Percentiles rank a stretch among this genome's conserved stretches.
phyloP scores from a whole-genome alignment of 2,797 vertebrate genomes.

The Coluber constrictor region DNA sequence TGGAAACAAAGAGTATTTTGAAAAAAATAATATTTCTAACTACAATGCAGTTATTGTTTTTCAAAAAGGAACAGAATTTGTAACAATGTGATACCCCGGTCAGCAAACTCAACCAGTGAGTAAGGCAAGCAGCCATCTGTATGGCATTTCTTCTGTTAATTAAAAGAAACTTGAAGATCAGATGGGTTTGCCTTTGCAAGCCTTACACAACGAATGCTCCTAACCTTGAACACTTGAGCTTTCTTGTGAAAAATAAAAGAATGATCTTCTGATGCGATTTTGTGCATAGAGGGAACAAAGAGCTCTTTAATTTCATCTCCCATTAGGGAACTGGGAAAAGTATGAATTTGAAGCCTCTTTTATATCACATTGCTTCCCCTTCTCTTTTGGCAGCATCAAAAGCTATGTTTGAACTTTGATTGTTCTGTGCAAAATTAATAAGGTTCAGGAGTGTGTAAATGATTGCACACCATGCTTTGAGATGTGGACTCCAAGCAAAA shows the following conservation, averaged over 20 bases:
- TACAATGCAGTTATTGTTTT: slow-evolving; percentile 6
- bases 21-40: slow-evolving; percentile 27
- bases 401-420: neutral
- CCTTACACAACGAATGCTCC: slow-evolving; percentile 26
- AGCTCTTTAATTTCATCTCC: slow-evolving; percentile 40
- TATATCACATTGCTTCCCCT: slow-evolving; percentile 14
- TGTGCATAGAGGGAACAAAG: slow-evolving; percentile 48
- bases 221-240: slow-evolving; percentile 48
- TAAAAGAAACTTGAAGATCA: slow-evolving; percentile 52
- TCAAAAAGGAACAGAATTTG: slow-evolving; percentile 39
- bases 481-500: neutral
- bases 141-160: slow-evolving; percentile 54
- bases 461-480: neutral
- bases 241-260: slow-evolving; percentile 52
- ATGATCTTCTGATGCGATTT: slow-evolving; percentile 46
- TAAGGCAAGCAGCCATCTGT: slow-evolving; percentile 39
- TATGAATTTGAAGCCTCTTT: slow-evolving; percentile 24
- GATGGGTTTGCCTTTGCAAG: slow-evolving; percentile 39
- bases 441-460: neutral
- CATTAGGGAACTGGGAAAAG: slow-evolving; percentile 31
- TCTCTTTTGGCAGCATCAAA: slow-evolving; percentile 25
- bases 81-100: slow-evolving; percentile 29
- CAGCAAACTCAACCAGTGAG: slow-evolving; percentile 45
- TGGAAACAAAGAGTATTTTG: neutral
- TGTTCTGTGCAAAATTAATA: neutral